These are phyloP conservation scores for Entosphenus tridentatus DNA, from an alignment of 2,113 vertebrate species.

Conservation along the genomic window DNA sequence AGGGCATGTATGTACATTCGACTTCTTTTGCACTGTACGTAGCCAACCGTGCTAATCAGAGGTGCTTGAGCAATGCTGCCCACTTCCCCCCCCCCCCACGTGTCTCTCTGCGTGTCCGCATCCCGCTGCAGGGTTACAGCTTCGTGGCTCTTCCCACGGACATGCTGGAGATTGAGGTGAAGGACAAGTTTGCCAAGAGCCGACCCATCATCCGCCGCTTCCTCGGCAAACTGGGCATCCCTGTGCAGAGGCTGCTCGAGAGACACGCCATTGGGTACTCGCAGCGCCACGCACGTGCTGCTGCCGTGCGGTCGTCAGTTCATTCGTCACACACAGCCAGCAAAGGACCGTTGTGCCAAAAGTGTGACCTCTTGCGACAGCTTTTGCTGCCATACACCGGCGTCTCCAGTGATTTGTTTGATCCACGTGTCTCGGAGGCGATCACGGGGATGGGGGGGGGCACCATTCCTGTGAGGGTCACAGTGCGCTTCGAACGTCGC, in stretches of 20 bases:
- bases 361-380: too few relatives aligned
- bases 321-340: too few relatives aligned
- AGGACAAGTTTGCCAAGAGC: slow-evolving; percentile 96
- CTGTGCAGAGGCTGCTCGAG: slow-evolving; percentile 78
- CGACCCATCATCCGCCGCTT: slow-evolving; percentile 94
- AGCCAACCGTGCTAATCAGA: background rate
- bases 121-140: slow-evolving; percentile 43
- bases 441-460: too few relatives aligned
- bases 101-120: background rate
- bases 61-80: background rate
- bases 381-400: too few relatives aligned
- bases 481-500: too few relatives aligned
- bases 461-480: too few relatives aligned
- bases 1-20: too few relatives aligned
- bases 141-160: slow-evolving; percentile 93
- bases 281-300: background rate
- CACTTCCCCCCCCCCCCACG: background rate
- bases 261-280: slow-evolving; percentile 86
- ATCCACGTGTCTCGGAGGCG: too few relatives aligned
- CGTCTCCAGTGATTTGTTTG: too few relatives aligned
- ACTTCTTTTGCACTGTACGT: too few relatives aligned
- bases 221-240: slow-evolving; percentile 75
- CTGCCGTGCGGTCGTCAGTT: too few relatives aligned
- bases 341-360: too few relatives aligned
- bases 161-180: slow-evolving; percentile 91